Percentiles rank a stretch among this genome's conserved stretches.
Conservation (phyloP, 2,797 vertebrate species). For the Gambusia yucatana region DNA sequence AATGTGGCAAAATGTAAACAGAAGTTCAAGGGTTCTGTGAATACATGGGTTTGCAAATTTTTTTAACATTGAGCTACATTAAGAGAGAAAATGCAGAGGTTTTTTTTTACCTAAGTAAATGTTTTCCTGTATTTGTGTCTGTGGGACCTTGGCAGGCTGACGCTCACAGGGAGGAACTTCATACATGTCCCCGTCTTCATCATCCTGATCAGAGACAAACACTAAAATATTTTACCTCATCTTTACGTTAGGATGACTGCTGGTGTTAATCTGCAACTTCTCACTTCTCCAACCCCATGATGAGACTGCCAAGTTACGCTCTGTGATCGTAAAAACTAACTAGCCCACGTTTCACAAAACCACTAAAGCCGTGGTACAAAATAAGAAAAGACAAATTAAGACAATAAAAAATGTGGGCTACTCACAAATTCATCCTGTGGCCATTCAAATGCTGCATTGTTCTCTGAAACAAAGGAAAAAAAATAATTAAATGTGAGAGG, state of each 20-base stretch:
- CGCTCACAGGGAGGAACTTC: slow-evolving; percentile 81
- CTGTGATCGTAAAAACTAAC: neutral
- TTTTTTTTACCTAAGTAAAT: slow-evolving; percentile 80
- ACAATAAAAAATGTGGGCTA: slow-evolving; percentile 11
- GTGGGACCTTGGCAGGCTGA: slow-evolving; percentile 63
- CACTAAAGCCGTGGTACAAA: neutral
- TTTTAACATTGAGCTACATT: neutral
- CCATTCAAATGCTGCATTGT: slow-evolving; percentile 63
- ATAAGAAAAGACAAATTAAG: neutral
- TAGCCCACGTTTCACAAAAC: neutral
- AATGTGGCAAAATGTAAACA: neutral
- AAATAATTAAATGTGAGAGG: neutral
- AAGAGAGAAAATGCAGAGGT: neutral
- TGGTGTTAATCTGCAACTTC: neutral
- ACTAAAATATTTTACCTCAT: neutral
- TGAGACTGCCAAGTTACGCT: neutral
- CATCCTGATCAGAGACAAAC: slow-evolving; percentile 64
- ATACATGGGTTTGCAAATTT: neutral
- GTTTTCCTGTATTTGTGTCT: slow-evolving; percentile 67
- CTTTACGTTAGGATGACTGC: neutral
- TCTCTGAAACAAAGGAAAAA: slow-evolving; percentile 56
- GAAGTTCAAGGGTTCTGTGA: neutral
- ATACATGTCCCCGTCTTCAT: slow-evolving; percentile 78
- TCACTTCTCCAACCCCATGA: neutral
- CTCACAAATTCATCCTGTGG: slow-evolving; percentile 82